A percentile compares a stretch with the other conserved stretches of the same genome.
Conservation (phyloP, 92 coral and sea anemone species). For the Paramuricea clavata region DNA sequence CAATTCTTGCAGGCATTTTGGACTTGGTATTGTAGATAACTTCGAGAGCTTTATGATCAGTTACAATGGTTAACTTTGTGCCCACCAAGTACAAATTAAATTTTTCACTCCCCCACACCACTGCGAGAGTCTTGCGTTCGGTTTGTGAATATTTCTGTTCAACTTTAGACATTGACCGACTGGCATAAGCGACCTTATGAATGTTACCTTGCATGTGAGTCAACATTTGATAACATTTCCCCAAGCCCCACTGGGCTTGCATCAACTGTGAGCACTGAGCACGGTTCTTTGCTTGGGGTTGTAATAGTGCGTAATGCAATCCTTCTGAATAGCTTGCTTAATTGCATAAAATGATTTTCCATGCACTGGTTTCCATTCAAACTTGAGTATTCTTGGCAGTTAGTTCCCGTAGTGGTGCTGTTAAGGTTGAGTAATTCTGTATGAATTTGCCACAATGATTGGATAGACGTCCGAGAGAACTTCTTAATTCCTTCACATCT, state of each 20-base stretch:
- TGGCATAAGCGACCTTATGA: slow-evolving; percentile 48
- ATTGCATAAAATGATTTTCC: slow-evolving; percentile 30
- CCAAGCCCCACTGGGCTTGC: slow-evolving; percentile 23
- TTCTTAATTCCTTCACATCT: slow-evolving; percentile 16
- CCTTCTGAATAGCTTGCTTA: slow-evolving; percentile 48
- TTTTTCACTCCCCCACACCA: slow-evolving; percentile 52
- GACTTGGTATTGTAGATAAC: slow-evolving; percentile 46
- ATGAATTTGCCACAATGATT: not conserved
- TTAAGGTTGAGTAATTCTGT: not conserved
- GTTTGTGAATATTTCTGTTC: slow-evolving; percentile 49
- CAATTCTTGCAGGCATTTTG: slow-evolving; percentile 51
- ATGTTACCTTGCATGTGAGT: slow-evolving; percentile 41
- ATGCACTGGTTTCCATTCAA: slow-evolving; percentile 39
- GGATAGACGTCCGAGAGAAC: slow-evolving; percentile 24
- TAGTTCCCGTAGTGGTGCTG: slow-evolving; percentile 3
- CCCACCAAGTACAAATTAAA: slow-evolving; percentile 52
- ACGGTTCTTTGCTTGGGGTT: slow-evolving; percentile 23
- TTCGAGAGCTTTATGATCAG: slow-evolving; percentile 57
- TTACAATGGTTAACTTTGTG: slow-evolving; percentile 40
- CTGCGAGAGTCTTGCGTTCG: slow-evolving; percentile 51
- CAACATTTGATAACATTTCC: slow-evolving; percentile 26
- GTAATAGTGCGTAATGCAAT: slow-evolving; percentile 37
- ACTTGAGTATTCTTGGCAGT: slow-evolving; percentile 8
- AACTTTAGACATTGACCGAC: slow-evolving; percentile 34
- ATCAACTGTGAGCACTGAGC: slow-evolving; percentile 45